phyloP scores from a whole-genome alignment of 2,888 invertebrate species.

The Amorpha juglandis region DNA sequence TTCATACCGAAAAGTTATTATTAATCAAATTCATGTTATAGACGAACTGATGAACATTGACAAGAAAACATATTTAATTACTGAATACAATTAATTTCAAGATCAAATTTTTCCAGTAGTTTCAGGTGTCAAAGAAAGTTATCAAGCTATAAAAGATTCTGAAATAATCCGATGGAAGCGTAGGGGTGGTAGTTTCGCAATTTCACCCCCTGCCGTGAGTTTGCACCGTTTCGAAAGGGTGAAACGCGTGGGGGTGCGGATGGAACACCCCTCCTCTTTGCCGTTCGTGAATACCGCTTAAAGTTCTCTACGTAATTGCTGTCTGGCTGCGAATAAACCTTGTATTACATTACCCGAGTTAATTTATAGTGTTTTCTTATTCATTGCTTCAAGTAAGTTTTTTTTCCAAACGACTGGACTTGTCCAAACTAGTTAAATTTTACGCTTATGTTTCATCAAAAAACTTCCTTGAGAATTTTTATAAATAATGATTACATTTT shows the following conservation, averaged over 20 bases:
- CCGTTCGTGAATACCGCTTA: constrained; percentile 79
- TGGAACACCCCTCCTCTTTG: constrained; percentile 62
- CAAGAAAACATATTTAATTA: not conserved
- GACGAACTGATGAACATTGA: not conserved
- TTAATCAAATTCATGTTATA: not conserved
- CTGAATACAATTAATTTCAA: constrained; percentile 33
- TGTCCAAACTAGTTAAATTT: constrained; percentile 54
- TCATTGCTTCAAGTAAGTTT: constrained; percentile 72
- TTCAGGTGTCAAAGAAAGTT: constrained; percentile 63
- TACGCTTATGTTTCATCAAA: constrained; percentile 29
- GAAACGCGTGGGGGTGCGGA: constrained; percentile 50
- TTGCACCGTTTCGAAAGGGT: constrained; percentile 67
- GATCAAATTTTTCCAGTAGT: constrained; percentile 49
- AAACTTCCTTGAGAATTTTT: not conserved
- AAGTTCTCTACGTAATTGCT: constrained; percentile 80
- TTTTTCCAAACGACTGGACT: constrained; percentile 63
- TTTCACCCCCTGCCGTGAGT: constrained; percentile 63
- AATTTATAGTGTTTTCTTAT: constrained; percentile 80
- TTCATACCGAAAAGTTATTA: not conserved
- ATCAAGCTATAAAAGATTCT: constrained; percentile 62
- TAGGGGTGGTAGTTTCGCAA: constrained; percentile 70
- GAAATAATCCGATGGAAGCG: constrained; percentile 69
- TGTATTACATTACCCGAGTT: constrained; percentile 80
- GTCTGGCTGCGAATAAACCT: constrained; percentile 81
- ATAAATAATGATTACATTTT: constrained; percentile 5